These are phyloP conservation scores for Tympanoctomys barrerae DNA, from an alignment of 2,797 vertebrate genomes.

Conservation along the genomic window DNA sequence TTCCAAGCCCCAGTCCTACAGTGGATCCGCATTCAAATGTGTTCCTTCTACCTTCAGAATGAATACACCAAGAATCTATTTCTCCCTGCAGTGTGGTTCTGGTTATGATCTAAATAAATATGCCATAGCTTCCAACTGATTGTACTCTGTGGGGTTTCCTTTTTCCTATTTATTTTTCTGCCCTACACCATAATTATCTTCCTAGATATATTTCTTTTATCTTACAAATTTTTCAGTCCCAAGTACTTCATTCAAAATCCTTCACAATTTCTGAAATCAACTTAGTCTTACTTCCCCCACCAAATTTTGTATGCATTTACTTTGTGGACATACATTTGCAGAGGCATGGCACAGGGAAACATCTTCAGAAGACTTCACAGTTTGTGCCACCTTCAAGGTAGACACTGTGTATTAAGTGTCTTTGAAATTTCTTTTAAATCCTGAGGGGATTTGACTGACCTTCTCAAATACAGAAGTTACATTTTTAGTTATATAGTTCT, in stretches of 20 bases:
- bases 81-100: background rate
- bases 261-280: background rate
- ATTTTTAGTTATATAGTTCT: too few species aligned
- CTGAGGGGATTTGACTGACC: too few species aligned
- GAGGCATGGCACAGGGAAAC: background rate
- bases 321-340: background rate
- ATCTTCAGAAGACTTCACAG: background rate
- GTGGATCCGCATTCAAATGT: background rate
- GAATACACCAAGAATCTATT: background rate
- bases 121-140: background rate
- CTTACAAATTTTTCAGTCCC: background rate
- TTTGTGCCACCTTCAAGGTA: background rate
- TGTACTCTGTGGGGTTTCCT: background rate
- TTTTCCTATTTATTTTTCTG: slow-evolving; percentile 15
- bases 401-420: background rate
- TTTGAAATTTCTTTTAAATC: background rate
- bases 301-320: background rate
- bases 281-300: background rate
- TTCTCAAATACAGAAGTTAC: too few species aligned
- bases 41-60: background rate
- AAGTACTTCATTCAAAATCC: background rate
- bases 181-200: slow-evolving; percentile 4
- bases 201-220: background rate
- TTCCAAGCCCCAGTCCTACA: background rate
- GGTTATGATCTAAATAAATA: background rate